phyloP scores from a whole-genome alignment of 1,140 invertebrate genomes.

The Centruroides sculpturatus region DNA sequence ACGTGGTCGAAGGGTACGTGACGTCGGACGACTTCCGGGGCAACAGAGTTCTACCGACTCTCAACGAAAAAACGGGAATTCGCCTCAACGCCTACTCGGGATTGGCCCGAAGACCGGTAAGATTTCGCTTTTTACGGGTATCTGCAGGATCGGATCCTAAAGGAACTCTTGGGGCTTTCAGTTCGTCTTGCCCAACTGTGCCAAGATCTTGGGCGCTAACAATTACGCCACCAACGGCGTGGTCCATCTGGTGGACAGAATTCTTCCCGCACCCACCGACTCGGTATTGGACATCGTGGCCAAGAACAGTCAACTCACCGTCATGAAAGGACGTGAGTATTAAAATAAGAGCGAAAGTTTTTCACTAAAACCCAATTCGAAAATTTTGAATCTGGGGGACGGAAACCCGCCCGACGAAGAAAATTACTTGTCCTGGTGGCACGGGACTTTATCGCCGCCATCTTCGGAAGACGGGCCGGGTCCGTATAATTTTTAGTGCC shows the following conservation, averaged over 20 bases:
- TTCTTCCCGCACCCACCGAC: conserved; percentile 33
- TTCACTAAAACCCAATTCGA: too few relatives aligned
- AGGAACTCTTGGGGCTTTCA: neutral
- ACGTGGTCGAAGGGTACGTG: conserved; percentile 8
- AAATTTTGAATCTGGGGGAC: neutral
- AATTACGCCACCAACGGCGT: conserved; percentile 37
- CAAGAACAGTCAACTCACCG: conserved; percentile 33
- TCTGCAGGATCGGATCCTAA: too few relatives aligned
- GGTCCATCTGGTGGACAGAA: conserved; percentile 36
- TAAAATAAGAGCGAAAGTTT: neutral
- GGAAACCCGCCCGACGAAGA: too few relatives aligned
- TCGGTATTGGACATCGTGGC: conserved; percentile 34
- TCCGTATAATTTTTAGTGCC: too few relatives aligned
- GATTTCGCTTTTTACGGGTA: neutral
- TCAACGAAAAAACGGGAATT: conserved; percentile 1
- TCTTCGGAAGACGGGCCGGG: too few relatives aligned
- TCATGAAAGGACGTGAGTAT: conserved; percentile 33
- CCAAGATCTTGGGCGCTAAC: conserved; percentile 25
- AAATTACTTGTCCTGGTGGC: too few relatives aligned
- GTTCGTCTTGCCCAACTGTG: conserved; percentile 31
- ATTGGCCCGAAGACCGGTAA: conserved; percentile 18
- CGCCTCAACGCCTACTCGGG: conserved; percentile 13
- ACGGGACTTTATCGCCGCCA: too few relatives aligned
- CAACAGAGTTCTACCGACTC: neutral
- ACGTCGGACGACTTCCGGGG: conserved; percentile 12